Base-by-base conservation (phyloP, 2,888 invertebrate genomes). In the Orthonevra nobilis region DNA sequence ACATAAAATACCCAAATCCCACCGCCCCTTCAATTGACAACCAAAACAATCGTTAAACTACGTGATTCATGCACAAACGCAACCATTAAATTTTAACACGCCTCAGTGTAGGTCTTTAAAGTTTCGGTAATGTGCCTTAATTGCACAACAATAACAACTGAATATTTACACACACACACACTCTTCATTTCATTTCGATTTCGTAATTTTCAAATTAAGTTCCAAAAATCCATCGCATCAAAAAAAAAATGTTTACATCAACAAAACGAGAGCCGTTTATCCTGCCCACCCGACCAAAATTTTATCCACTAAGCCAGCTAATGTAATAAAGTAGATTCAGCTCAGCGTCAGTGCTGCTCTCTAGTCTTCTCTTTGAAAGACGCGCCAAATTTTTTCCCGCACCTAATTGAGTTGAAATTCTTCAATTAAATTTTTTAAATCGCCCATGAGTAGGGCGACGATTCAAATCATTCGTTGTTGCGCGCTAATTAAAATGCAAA, bases 401-500 rank as follows among this genome's bases (percentile, higher is more conserved):
- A 54, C 34, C 26, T 26, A 64, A 44, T 52, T 52, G 50, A 42
- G n/a, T 46, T 48, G 56, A 50, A n/a, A 30, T 20, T 26, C 12
- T 28, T 46, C 28, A 42, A 64, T 26, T 19, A 38, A 26, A 44
- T 23, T 26, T 46, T 30, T n/a, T 4, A 40, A 64, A 30, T 12
- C 40, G 48, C 5, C 23, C 23, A 23, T 4, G 23, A 23, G 3
- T 5, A 32, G 14, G 28, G 23, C 23, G 23, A 4, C 23, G 5
- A 23, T 23, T 23, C 30, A 42, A 58, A 58, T 70, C 50, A 48
- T 36, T 75, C 70, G 42, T 69, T 63, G n/a, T n/a, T n/a, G n/a
- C n/a, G 44, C 12, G 54, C 54, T 63, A 56, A 69, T 77, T 77
- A 58, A 70, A 63, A 70, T 64, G 52, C 70, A 58, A 38, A 64